Evolutionary conservation across 2,888 invertebrate genomes (phyloP), one percentile per base, ranked within the genome.

Genomic region (Drosophila picticornis): DNA sequence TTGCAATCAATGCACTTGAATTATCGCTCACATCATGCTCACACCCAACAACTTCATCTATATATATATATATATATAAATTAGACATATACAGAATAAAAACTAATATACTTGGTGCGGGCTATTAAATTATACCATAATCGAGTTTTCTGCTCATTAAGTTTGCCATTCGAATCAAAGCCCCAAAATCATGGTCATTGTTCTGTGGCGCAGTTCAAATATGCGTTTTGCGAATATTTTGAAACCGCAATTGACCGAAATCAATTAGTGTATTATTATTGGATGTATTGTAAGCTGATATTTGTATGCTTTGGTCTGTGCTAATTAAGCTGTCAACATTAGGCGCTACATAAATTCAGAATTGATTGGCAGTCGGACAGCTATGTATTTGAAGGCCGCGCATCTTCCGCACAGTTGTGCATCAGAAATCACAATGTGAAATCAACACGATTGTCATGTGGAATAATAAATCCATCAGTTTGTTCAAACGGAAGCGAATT

Each of bases 321-420:
- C 72, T 75, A 78, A 79, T 78, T 78, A 79, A 68, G 65, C 63
- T 79, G 75, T 63, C 79, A 72, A 79, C 69, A 79, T 61, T 48
- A 43, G 36, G 29, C 52, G 60, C 32, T 55, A 11, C 34, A 67
- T 43, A 32, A 29, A 43, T 51, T 59, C 46, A 43, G 61, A 56
- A 69, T 60, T 65, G 59, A 56, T 61, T 58, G 57, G 53, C 48
- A 50, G 66, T 52, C 36, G 31, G 36, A 38, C 55, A 46, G 48
- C 22, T 40, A 61, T n/a, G n/a, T n/a, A n/a, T 34, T 52, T 50
- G n/a, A 40, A 40, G n/a, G 40, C 40, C 19, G n/a, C n/a, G 2
- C 10, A 10, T 40, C 40, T 25, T 48, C 38, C 25, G 46, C 38
- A 29, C 19, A 27, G 27, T 19, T 50, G 27, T 19, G 27, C 25